These are phyloP conservation scores for Micronycteris hirsuta DNA, from an alignment of 2,113 vertebrate species.

Conservation along the genomic window DNA sequence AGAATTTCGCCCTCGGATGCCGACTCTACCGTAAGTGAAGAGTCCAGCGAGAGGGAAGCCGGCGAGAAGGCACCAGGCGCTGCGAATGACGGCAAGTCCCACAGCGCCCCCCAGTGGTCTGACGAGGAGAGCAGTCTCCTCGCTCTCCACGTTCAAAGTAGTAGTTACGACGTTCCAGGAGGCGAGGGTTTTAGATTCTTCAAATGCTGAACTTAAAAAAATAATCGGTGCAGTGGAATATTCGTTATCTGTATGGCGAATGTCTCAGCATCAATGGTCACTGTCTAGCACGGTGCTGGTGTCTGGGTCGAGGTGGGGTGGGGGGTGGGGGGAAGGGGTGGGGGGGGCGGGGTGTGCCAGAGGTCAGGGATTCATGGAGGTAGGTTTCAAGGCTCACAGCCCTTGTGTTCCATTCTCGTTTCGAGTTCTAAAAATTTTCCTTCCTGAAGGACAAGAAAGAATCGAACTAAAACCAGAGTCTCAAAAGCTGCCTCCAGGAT, in stretches of 20 bases:
- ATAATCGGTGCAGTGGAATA: not conserved
- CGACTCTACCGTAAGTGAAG: constrained; percentile 92
- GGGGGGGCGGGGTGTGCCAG: not conserved
- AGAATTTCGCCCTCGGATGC: constrained; percentile 94
- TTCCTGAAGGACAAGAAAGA: not conserved
- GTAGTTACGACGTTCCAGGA: not conserved
- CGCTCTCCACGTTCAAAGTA: accelerated
- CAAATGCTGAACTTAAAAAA: not conserved
- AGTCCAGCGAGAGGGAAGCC: constrained; percentile 88
- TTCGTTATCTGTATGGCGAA: not conserved
- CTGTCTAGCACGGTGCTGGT: accelerated
- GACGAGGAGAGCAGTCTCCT: not conserved
- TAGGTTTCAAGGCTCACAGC: not conserved
- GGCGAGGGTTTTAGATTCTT: not conserved
- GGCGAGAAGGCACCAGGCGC: constrained; percentile 84
- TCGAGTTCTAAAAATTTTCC: not conserved
- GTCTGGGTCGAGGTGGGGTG: not conserved
- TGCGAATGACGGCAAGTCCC: constrained; percentile 84
- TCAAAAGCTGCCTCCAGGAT: not conserved
- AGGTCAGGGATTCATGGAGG: not conserved
- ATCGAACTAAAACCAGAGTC: not conserved
- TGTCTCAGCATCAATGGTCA: not conserved
- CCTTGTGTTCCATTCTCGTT: not conserved
- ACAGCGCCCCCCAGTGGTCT: constrained; percentile 85
- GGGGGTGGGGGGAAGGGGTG: not conserved